Base-by-base conservation (phyloP, 2,888 invertebrate species). In the Molanna angustata region DNA sequence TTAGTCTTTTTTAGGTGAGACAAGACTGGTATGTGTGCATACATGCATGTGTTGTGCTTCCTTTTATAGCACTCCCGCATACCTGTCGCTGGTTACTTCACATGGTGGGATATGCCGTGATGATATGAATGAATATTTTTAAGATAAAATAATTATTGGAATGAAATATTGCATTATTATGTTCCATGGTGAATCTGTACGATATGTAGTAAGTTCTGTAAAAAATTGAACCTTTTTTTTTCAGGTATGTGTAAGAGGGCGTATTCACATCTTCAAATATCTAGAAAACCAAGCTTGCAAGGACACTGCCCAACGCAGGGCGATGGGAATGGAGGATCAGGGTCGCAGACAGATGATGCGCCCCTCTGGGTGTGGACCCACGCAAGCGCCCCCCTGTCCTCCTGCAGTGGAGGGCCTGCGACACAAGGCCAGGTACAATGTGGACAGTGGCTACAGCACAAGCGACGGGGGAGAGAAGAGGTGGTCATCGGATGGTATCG, bases 211-310 rank as follows among this genome's bases (percentile, higher is more conserved):
- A n/a, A n/a, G n/a, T n/a, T n/a, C n/a, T n/a, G n/a, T n/a, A n/a
- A n/a, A n/a, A n/a, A n/a, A n/a, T n/a, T n/a, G n/a, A n/a, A n/a
- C n/a, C n/a, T n/a, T n/a, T n/a, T 41, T 21, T n/a, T 69, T 76
- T 4, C 71, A 92, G 91, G 77, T 92, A 62, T 95, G 94, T 75
- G 88, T 88, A 73, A 85, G 94, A 69, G 95, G 96, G 63, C 83
- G 92, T 66, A 90, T 93, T 66, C 95, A 96, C 72, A 91, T 96
- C 64, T 94, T 94, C 79, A 95, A 95, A 71, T 94, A 89, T 74
- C 79, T 96, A 62, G 94, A 94, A 70, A 88, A 87, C 66, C 90
- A 92, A 75, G 90, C 93, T 42, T 83, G 83, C 66, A 89, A 88
- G 71, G 82, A 76, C 64, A 64, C 72, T 56, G 70, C 70, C 59